These are phyloP conservation scores for Cistogaster globosa DNA, from an alignment of 2,888 invertebrate species.

Conservation along the genomic window DNA sequence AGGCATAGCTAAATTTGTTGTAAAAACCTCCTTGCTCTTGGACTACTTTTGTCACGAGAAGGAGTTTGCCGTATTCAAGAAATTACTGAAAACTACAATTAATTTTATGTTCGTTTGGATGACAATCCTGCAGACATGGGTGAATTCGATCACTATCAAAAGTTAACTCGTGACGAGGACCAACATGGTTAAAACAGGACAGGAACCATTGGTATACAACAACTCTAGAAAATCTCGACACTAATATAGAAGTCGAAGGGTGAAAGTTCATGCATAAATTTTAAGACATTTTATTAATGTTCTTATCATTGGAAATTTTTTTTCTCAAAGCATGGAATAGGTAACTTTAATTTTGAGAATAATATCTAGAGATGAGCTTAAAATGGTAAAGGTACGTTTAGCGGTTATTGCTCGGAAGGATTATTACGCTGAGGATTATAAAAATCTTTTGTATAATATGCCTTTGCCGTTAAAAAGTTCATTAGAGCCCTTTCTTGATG, in stretches of 20 bases:
- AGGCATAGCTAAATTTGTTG: no score
- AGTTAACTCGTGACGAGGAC: background rate
- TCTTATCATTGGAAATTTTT: background rate
- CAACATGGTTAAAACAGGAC: background rate
- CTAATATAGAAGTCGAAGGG: background rate
- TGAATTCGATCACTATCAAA: background rate
- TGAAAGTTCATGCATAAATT: background rate
- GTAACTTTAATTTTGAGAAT: background rate
- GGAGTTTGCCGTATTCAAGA: background rate
- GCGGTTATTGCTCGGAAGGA: background rate
- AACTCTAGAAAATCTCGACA: background rate
- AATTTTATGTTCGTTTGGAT: background rate
- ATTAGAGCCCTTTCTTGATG: no score
- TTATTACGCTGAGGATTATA: no score
- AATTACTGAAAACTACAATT: background rate
- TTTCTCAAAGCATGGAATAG: background rate
- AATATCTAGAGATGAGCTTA: background rate
- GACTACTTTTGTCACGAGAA: background rate
- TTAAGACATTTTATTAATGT: background rate
- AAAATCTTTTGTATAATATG: no score
- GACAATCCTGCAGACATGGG: background rate
- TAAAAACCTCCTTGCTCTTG: background rate
- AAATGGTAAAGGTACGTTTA: background rate
- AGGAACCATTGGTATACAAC: background rate
- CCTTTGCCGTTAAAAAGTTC: no score